Evolutionary conservation across 2,888 invertebrate species (phyloP), one percentile per base, ranked within the genome.

Genomic region (Galeopsomyia nigrocyanea): DNA sequence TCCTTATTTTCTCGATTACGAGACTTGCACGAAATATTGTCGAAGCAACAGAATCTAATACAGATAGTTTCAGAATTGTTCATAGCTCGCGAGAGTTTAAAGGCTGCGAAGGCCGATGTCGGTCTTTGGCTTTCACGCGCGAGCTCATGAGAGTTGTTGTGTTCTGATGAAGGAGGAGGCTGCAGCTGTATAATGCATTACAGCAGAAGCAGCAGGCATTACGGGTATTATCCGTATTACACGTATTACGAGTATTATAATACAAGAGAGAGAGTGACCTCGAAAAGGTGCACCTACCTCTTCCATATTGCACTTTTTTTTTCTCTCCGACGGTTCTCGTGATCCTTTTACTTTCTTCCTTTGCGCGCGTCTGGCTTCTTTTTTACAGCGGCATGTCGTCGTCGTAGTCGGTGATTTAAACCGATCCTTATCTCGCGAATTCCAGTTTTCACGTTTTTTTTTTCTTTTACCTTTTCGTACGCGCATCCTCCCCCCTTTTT

Each of bases 161-260:
- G 7, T 7, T 31, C 31, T 9, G 39, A 26, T 7, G 39, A 39
- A 10, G 39, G 39, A 39, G 39, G 39, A 39, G 39, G 7, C 1
- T 1, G 39, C 1, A 39, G 10, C 39, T 74, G 67, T 82, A 79
- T 80, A 81, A 82, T 80, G 80, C 80, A 80, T 84, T 82, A 82
- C 81, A 82, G n/a, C n/a, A n/a, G n/a, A 5, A 26, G 26, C 26
- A n/a, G n/a, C 80, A 79, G 81, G 81, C 79, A 83, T 84, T 83
- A 83, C 83, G 80, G 82, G 82, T 82, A 84, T 83, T 84, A 84
- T 83, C 80, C 80, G 82, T 82, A 83, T 83, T 83, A 83, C 82
- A 83, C 77, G 81, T 82, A 83, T 84, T 83, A 83, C 83, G 82
- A 81, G 81, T 80, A 83, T 82, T 82, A 84, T 81, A 74, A 83